These are phyloP conservation scores for Sebastes nivosus DNA, from an alignment of 2,797 vertebrate genomes.

Conservation along the genomic window DNA sequence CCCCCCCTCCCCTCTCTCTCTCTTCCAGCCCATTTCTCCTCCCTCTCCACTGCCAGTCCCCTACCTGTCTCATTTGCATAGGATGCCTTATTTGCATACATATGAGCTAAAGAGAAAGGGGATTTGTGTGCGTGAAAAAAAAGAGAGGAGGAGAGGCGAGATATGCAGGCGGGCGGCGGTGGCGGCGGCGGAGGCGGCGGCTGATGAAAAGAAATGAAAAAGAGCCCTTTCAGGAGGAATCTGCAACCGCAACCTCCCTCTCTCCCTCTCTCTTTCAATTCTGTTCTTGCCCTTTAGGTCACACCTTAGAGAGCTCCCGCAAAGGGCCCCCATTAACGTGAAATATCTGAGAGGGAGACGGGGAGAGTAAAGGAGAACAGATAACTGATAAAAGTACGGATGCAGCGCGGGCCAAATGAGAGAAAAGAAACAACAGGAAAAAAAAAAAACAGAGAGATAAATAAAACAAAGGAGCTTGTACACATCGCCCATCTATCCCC, in stretches of 20 bases:
- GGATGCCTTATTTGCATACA: slow-evolving; percentile 85
- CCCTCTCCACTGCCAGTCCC: slow-evolving; percentile 53
- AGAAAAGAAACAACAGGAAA: background rate
- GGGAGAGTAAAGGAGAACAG: slow-evolving; percentile 37
- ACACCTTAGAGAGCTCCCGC: slow-evolving; percentile 69
- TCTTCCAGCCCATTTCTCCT: slow-evolving; percentile 33
- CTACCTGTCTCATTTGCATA: slow-evolving; percentile 81
- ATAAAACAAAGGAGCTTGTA: slow-evolving; percentile 34
- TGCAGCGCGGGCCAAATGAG: slow-evolving; percentile 15
- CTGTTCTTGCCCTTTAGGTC: slow-evolving; percentile 66
- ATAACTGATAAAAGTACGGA: slow-evolving; percentile 46
- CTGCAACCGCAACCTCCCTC: slow-evolving; percentile 46
- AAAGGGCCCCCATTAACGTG: slow-evolving; percentile 74
- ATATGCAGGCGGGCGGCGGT: slow-evolving; percentile 59
- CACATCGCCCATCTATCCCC: slow-evolving; percentile 39
- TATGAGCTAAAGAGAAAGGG: slow-evolving; percentile 83
- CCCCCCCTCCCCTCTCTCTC: background rate
- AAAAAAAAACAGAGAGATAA: slow-evolving; percentile 27
- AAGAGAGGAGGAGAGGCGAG: slow-evolving; percentile 51
- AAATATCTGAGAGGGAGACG: slow-evolving; percentile 69
- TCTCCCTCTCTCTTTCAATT: slow-evolving; percentile 62
- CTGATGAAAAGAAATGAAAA: slow-evolving; percentile 79
- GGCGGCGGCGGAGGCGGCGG: slow-evolving; percentile 44
- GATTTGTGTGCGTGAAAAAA: slow-evolving; percentile 64
- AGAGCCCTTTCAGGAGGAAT: slow-evolving; percentile 65